Evolutionary conservation across 30 jellyfish, hydroid and myxozoan genomes (phyloP).

Genomic region (Aurelia aurita): DNA sequence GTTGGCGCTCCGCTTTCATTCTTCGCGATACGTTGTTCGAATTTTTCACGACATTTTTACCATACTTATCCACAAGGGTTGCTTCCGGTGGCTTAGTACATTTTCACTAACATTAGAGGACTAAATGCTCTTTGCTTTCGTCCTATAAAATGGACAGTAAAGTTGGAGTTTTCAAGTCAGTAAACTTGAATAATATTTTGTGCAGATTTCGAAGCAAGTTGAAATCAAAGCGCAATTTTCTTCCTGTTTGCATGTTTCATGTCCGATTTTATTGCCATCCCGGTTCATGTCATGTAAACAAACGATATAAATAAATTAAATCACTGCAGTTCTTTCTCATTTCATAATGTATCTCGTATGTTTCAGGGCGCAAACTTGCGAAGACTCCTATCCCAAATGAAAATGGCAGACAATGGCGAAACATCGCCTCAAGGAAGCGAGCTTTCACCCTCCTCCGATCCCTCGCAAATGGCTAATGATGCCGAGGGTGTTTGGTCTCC

Average conservation of each 20-base stretch:
- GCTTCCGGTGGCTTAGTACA: slow-evolving; percentile 55
- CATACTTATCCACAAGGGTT: slow-evolving; percentile 66
- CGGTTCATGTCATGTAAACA: background rate
- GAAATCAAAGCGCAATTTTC: background rate
- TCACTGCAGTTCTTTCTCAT: background rate
- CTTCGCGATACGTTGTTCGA: slow-evolving; percentile 70
- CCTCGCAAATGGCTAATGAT: slow-evolving; percentile 94
- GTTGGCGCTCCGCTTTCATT: slow-evolving; percentile 57
- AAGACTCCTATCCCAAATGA: slow-evolving; percentile 5
- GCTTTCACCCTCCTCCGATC: slow-evolving; percentile 71
- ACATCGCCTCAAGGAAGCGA: slow-evolving; percentile 71
- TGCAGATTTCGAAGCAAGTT: background rate
- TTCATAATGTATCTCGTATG: too few relatives aligned
- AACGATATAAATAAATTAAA: background rate
- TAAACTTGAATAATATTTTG: too few relatives aligned
- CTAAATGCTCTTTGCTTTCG: too few relatives aligned
- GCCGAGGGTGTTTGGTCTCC: slow-evolving; percentile 99
- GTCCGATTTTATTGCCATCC: background rate
- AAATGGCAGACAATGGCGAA: slow-evolving; percentile 86
- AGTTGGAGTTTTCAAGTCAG: too few relatives aligned
- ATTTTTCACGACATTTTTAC: slow-evolving; percentile 86
- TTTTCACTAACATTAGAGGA: too few relatives aligned
- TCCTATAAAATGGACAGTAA: too few relatives aligned
- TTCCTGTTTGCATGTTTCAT: background rate
- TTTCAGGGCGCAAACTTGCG: too few relatives aligned